Conservation (phyloP, 2,888 invertebrate genomes). For the Rhagium mordax region DNA sequence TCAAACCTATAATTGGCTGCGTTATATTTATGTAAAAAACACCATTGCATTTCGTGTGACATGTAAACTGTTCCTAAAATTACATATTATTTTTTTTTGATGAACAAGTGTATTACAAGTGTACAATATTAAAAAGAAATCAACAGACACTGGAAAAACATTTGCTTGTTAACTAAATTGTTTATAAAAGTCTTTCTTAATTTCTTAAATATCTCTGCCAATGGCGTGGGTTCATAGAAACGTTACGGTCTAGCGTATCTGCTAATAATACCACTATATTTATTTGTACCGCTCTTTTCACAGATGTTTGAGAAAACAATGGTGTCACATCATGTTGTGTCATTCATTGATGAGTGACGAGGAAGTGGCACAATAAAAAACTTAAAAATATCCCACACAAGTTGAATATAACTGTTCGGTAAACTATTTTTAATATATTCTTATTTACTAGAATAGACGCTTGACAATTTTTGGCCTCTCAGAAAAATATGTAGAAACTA, state of each 20-base stretch:
- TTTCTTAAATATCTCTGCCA: constrained; percentile 25
- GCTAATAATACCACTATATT: constrained; percentile 44
- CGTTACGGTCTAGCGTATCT: constrained; percentile 38
- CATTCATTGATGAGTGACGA: constrained; percentile 55
- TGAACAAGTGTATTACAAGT: too few species aligned
- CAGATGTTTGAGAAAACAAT: constrained; percentile 53
- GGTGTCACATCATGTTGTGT: constrained; percentile 50
- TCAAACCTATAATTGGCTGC: too few species aligned
- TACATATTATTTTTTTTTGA: too few species aligned
- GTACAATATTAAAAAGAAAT: too few species aligned
- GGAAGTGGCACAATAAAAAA: constrained; percentile 51
- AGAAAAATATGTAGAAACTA: background rate
- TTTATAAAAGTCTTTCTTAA: too few species aligned
- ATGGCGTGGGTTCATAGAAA: constrained; percentile 39
- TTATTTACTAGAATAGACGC: constrained; percentile 19
- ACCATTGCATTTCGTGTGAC: too few species aligned
- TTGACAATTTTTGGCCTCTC: constrained; percentile 16
- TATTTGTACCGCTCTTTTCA: constrained; percentile 41
- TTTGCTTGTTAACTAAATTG: too few species aligned
- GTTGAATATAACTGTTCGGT: constrained; percentile 34
- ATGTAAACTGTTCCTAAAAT: too few species aligned
- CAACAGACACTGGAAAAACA: too few species aligned
- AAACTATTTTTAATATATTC: constrained; percentile 22
- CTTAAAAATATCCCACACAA: constrained; percentile 39
- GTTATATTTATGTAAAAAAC: too few species aligned